Percentiles rank a stretch among this genome's conserved stretches.
Conservation (phyloP, 2,113 vertebrate species). For the Catharus fuscescens region DNA sequence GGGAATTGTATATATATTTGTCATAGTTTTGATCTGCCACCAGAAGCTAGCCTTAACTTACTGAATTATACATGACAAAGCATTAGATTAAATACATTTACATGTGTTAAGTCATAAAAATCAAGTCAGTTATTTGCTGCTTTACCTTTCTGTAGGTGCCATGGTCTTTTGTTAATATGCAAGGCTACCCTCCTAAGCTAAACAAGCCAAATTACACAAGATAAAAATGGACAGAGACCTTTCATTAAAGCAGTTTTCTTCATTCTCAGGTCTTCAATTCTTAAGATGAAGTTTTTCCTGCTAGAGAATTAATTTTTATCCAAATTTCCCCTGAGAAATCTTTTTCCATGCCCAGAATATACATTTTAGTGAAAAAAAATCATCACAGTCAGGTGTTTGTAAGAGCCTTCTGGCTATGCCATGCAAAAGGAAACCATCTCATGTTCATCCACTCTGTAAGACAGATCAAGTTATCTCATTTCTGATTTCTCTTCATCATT, state of each 20-base stretch:
- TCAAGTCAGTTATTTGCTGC: neutral
- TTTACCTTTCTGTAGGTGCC: conserved; percentile 1
- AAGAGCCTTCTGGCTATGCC: neutral
- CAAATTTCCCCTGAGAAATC: neutral
- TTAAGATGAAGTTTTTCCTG: neutral
- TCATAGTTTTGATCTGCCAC: conserved; percentile 49
- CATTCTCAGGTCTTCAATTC: neutral
- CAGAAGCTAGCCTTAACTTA: conserved; percentile 38
- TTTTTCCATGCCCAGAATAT: neutral
- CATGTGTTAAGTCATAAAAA: conserved; percentile 28
- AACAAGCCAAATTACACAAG: neutral
- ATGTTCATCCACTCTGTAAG: neutral
- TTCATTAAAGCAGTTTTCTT: neutral
- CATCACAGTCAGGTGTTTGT: neutral
- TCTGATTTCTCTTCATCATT: neutral
- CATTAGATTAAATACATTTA: conserved; percentile 47
- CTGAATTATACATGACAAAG: conserved; percentile 57
- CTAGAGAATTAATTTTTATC: neutral
- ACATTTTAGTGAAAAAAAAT: neutral
- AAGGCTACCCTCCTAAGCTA: neutral
- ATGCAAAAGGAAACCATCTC: neutral
- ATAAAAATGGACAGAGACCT: neutral
- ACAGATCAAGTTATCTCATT: neutral
- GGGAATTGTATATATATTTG: conserved; percentile 48
- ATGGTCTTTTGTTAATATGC: neutral